Evolutionary conservation across 2,888 invertebrate genomes (phyloP).

Genomic region (Nyleta sp.): DNA sequence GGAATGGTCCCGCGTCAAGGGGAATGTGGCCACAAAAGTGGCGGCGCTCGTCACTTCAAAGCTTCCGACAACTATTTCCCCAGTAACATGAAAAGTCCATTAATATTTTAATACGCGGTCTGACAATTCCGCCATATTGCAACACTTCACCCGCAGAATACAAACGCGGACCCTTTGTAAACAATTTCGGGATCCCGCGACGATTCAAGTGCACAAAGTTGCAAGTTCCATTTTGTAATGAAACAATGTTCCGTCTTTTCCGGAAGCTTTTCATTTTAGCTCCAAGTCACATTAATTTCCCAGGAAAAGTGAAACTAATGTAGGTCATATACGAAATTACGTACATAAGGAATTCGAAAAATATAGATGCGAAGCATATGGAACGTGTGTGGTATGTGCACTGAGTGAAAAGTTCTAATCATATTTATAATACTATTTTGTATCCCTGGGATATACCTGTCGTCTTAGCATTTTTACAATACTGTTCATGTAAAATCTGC

Average conservation of each 20-base stretch:
- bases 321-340: too few relatives aligned
- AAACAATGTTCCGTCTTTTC: slow-evolving; percentile 23
- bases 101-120: slow-evolving; percentile 63
- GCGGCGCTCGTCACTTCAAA: slow-evolving; percentile 57
- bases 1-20: slow-evolving; percentile 30
- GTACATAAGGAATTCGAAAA: too few relatives aligned
- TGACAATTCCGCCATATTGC: slow-evolving; percentile 52
- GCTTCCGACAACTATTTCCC: slow-evolving; percentile 54
- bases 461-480: too few relatives aligned
- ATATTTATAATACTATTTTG: too few relatives aligned
- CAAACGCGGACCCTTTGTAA: slow-evolving; percentile 52
- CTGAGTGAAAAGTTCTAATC: too few relatives aligned
- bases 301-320: too few relatives aligned
- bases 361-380: too few relatives aligned
- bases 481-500: too few relatives aligned
- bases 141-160: slow-evolving; percentile 49
- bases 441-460: too few relatives aligned
- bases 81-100: slow-evolving; percentile 65
- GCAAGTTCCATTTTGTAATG: slow-evolving; percentile 22
- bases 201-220: slow-evolving; percentile 18
- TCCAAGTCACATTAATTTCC: too few relatives aligned
- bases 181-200: slow-evolving; percentile 20
- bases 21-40: slow-evolving; percentile 47
- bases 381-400: too few relatives aligned
- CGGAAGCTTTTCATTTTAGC: slow-evolving; percentile 4